Evolutionary conservation across 2,113 vertebrate species (phyloP).

Genomic region (Columbina picui): DNA sequence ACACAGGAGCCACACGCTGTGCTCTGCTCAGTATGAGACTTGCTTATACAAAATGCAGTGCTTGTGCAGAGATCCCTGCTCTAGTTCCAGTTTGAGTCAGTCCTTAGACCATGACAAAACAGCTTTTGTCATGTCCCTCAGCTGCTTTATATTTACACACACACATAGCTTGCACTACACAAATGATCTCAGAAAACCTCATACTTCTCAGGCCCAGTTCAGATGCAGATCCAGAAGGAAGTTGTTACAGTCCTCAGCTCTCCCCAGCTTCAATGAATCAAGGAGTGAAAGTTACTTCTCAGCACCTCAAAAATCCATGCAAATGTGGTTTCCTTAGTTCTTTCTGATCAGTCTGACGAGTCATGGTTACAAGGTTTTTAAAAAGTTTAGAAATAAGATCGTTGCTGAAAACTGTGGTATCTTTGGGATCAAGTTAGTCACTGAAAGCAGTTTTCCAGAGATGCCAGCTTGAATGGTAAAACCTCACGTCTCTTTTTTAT

Average conservation of each 20-base stretch:
- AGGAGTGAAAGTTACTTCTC: neutral
- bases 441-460: neutral
- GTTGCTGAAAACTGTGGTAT: neutral
- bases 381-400: neutral
- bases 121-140: neutral
- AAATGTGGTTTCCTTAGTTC: neutral
- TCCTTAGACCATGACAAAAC: neutral
- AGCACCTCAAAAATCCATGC: neutral
- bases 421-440: neutral
- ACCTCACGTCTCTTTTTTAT: neutral
- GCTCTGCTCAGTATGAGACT: neutral
- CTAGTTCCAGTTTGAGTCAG: neutral
- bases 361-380: neutral
- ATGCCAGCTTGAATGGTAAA: neutral
- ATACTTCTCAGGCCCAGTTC: neutral
- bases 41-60: neutral
- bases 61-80: neutral
- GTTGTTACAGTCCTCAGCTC: neutral
- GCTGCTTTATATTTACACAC: neutral
- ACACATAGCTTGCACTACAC: neutral
- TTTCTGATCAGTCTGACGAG: neutral
- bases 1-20: rapidly evolving
- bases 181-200: neutral
- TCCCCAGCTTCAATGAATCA: neutral
- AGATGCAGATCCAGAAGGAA: neutral